Evolutionary conservation across 2,888 invertebrate genomes (phyloP), one percentile per base, ranked within the genome.

Genomic region (Gari tellinella): DNA sequence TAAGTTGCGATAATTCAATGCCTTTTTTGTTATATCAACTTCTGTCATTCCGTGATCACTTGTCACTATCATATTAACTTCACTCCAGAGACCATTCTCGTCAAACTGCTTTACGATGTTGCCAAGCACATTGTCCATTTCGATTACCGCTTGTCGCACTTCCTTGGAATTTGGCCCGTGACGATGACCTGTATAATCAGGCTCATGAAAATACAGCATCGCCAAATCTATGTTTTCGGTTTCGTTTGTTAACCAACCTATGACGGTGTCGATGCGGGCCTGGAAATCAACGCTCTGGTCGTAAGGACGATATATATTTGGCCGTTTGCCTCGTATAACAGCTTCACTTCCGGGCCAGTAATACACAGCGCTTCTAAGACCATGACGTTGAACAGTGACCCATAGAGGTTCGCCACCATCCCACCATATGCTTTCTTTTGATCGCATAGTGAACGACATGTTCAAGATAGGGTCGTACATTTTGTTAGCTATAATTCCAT

Each of bases 321-420:
- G 93, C 15, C 92, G 92, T 61, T 93, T 91, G 81, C 86, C 87
- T 40, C 86, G 82, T 41, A 94, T 95, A 8, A 92, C 81, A 75
- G 92, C 93, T 41, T 93, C 90, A 60, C 93, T 92, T 1, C 95
- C 95, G 3, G 95, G 95, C 95, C 95, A 95, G 95, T 95, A 88
- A 57, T 80, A 87, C 0, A 79, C 77, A 1, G 83, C 88, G 46
- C 84, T 81, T 26, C 49, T 95, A 92, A 95, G 94, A 0, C 93
- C 74, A 94, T 95, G 66, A 94, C 94, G 86, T 92, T 92, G 74
- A 94, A 92, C 67, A 91, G 87, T 87, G 8, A 83, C 80, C 90
- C 90, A 89, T 5, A 90, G 63, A 7, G 90, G 89, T 60, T 89
- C 88, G 12, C 86, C 87, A 7, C 69, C 86, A 25, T 87, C 73